Evolutionary conservation across 1,140 invertebrate species (phyloP).

Genomic region (Octopus bimaculoides): DNA sequence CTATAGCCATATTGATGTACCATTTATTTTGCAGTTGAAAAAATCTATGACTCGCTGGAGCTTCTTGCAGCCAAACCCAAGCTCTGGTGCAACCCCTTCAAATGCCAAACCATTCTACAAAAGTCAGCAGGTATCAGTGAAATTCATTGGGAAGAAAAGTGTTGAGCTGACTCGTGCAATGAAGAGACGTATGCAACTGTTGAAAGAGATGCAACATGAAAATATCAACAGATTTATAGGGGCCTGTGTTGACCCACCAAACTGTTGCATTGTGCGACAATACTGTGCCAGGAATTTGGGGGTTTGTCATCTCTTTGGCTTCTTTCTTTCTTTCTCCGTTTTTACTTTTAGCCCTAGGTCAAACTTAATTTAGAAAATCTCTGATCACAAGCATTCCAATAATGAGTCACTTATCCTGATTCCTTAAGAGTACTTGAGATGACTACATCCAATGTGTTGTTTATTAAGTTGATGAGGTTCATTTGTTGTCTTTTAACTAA

Average conservation of each 20-base stretch:
- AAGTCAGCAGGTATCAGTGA: constrained; percentile 45
- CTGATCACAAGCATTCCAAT: no score
- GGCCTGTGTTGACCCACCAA: constrained; percentile 78
- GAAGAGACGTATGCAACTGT: constrained; percentile 98
- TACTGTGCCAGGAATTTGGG: constrained; percentile 71
- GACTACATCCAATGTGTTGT: no score
- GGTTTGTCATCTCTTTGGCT: constrained; percentile 64
- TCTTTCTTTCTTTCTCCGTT: neutral
- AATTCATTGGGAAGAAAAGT: constrained; percentile 75
- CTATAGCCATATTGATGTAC: no score
- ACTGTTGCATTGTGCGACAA: constrained; percentile 84
- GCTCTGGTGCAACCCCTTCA: neutral
- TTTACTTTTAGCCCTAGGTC: no score
- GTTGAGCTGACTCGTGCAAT: constrained; percentile 87
- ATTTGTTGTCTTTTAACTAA: no score
- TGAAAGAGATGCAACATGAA: constrained; percentile 85
- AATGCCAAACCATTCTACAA: constrained; percentile 49
- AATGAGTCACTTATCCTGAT: no score
- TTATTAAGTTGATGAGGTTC: no score
- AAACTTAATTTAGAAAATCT: no score
- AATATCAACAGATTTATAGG: constrained; percentile 97
- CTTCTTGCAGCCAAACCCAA: constrained; percentile 23
- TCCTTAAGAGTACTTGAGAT: no score
- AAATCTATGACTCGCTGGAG: constrained; percentile 23
- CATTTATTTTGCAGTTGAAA: neutral